phyloP scores from a whole-genome alignment of 2,113 vertebrate species.

The Paradisaea rubra region DNA sequence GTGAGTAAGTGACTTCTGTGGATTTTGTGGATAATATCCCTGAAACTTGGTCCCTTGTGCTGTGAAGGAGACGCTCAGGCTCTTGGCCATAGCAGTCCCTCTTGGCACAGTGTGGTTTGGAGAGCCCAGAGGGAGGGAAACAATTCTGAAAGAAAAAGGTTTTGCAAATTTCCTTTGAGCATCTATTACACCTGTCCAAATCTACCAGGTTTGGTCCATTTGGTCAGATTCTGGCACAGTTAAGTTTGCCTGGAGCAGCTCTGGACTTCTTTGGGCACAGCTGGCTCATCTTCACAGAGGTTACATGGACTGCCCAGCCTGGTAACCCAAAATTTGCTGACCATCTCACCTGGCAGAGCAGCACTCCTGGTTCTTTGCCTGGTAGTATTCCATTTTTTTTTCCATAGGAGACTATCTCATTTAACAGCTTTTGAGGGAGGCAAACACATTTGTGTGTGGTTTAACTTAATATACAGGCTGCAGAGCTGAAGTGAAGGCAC shows the following conservation, averaged over 20 bases:
- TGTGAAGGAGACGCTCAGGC: neutral
- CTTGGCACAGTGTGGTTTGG: neutral
- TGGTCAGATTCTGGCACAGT: neutral
- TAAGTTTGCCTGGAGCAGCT: neutral
- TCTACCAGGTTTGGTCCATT: neutral
- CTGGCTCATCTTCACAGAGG: neutral
- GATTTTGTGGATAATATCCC: neutral
- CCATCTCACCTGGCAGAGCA: neutral
- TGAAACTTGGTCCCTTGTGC: neutral
- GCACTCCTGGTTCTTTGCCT: neutral
- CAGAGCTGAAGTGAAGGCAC: slow-evolving; percentile 4
- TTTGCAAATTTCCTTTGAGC: neutral
- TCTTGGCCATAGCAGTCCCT: neutral
- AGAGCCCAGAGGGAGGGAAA: neutral
- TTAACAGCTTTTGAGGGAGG: slow-evolving; percentile 7
- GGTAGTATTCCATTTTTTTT: neutral
- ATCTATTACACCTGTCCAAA: neutral
- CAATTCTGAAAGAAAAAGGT: neutral
- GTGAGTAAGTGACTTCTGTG: neutral
- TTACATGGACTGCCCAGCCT: neutral
- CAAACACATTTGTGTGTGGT: neutral
- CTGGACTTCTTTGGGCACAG: neutral
- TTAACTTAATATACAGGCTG: neutral
- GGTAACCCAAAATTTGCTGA: neutral
- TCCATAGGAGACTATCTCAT: neutral